phyloP scores from a whole-genome alignment of 2,797 vertebrate species.

The Microchirus variegatus region DNA sequence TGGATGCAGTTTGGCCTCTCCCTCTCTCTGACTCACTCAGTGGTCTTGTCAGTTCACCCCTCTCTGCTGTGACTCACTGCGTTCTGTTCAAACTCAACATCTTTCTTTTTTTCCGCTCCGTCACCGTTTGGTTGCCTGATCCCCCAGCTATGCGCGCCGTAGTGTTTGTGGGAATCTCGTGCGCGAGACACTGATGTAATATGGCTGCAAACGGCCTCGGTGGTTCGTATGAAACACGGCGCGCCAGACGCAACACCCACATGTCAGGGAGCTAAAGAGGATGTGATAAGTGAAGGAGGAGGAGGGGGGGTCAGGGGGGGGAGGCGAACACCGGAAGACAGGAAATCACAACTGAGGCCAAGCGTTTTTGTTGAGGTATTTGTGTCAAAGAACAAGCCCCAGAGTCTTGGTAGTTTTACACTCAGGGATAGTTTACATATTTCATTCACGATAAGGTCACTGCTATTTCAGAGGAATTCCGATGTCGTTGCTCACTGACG shows the following conservation, averaged over 20 bases:
- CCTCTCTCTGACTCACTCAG: slow-evolving; percentile 41
- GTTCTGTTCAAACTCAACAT: slow-evolving; percentile 42
- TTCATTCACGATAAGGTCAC: slow-evolving; percentile 64
- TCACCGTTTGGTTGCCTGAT: slow-evolving; percentile 5
- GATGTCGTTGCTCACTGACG: slow-evolving; percentile 44
- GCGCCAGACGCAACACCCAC: slow-evolving; percentile 48
- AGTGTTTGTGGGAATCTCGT: slow-evolving; percentile 10
- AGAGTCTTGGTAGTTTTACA: slow-evolving; percentile 52
- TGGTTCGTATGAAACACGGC: slow-evolving; percentile 29
- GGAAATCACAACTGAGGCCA: slow-evolving; percentile 57
- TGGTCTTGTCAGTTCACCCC: slow-evolving; percentile 22
- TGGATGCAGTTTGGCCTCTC: slow-evolving; percentile 54
- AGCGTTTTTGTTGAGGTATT: slow-evolving; percentile 68
- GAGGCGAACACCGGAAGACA: slow-evolving; percentile 37
- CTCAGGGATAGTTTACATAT: slow-evolving; percentile 66
- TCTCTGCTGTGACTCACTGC: slow-evolving; percentile 28
- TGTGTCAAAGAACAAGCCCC: slow-evolving; percentile 53
- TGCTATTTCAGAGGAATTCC: slow-evolving; percentile 59
- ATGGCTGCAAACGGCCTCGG: slow-evolving; percentile 21
- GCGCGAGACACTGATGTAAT: slow-evolving; percentile 28
- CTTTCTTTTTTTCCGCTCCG: slow-evolving; percentile 10
- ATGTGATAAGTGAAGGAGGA: slow-evolving; percentile 55
- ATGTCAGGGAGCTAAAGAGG: slow-evolving; percentile 49
- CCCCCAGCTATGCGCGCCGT: slow-evolving; percentile 1
- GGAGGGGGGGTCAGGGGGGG: slow-evolving; percentile 25